Base-by-base conservation (phyloP, 2,113 vertebrate species). In the Siphamia tubifer region DNA sequence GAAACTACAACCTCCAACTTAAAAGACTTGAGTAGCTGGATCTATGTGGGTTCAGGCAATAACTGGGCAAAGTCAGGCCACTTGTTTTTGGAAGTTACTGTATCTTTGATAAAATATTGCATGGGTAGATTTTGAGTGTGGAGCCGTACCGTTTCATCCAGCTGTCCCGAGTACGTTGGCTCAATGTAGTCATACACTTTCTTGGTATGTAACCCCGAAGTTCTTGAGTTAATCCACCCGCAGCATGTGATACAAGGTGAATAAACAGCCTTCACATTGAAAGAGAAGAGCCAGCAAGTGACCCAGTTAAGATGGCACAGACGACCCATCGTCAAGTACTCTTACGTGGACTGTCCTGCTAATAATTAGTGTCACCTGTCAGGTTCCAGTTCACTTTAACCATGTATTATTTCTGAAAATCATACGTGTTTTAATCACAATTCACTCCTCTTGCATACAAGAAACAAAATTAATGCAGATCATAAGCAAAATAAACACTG, bases 301-400 rank as follows among this genome's bases (percentile, higher is more conserved):
- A 66, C 30, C 67, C 19, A 61, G 52, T 56, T 28, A 75, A 57
- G 49, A 67, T 74, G 75, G 62, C 68, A 80, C 51, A 70, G 19
- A 65, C 40, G 39, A 72, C 31, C 30, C 34, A 17, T 35, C 34
- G 16, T 35, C 6, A 25, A 25, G 24, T 27, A 45, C 47, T 56
- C 23, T 43, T 19, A 43, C 55, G 28, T 31, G 43, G 52, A 49
- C 44, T 60, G 34, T 57, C 30, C 39, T 20, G 10, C 19, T 51
- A 63, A 63, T 76, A 90, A 85, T 89, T 92, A 89, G 85, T 76
- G 83, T 88, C 69, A 84, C 85, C 80, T 77, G 44, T 80, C 34
- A 28, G 61, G 82, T 86, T 93, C 90, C 89, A 91, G 90, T 90
- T 88, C 53, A 43, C 28, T 35, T 30, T 60, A 86, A 68, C 40